Evolutionary conservation across 2,888 invertebrate species (phyloP).

Genomic region (Cloeon dipterum): DNA sequence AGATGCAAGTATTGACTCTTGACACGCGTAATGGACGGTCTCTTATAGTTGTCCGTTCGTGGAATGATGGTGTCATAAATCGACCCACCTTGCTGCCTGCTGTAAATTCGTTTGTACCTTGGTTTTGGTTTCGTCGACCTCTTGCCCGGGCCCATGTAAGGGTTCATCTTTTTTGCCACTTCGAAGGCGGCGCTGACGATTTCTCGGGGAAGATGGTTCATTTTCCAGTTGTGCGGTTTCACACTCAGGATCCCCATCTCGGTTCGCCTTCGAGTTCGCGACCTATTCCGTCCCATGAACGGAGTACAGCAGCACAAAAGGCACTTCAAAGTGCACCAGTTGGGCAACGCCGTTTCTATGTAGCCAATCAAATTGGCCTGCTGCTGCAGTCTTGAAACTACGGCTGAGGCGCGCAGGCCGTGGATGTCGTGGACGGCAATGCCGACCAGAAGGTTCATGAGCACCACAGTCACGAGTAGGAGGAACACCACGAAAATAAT

Average conservation of each 20-base stretch:
- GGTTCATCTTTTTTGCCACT: constrained; percentile 55
- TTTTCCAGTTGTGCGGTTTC: constrained; percentile 61
- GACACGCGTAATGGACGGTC: no score
- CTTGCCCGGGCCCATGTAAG: no score
- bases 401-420: constrained; percentile 64
- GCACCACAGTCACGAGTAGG: constrained; percentile 60
- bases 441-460: constrained; percentile 68
- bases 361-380: constrained; percentile 74
- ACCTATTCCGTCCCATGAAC: background rate
- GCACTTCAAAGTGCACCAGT: constrained; percentile 46
- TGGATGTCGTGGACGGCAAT: constrained; percentile 76
- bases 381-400: constrained; percentile 56
- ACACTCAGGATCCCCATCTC: constrained; percentile 61
- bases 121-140: no score
- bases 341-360: constrained; percentile 58
- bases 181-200: constrained; percentile 61
- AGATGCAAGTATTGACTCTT: no score
- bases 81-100: no score
- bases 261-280: background rate
- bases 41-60: no score
- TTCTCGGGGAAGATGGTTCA: constrained; percentile 54
- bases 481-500: constrained; percentile 59
- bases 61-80: no score
- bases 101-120: no score
- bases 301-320: no score